Percentiles rank a stretch among this genome's conserved stretches.
Conservation (phyloP, 2,888 invertebrate species). For the Tachystola acroxantha region DNA sequence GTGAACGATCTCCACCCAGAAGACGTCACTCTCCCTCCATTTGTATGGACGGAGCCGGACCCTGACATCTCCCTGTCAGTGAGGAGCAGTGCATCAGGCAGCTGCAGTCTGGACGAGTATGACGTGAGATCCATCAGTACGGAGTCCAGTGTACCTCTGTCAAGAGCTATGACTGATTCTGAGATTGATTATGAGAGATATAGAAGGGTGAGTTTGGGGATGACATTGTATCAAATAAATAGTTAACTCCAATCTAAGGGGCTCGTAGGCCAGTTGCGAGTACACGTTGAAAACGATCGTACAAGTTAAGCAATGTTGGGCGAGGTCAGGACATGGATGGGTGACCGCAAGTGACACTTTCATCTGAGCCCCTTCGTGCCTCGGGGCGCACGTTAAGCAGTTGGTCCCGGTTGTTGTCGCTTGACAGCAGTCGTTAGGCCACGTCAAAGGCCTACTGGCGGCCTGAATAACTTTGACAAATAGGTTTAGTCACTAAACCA, state of each 20-base stretch:
- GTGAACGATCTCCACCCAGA: slow-evolving; percentile 60
- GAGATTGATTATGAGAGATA: slow-evolving; percentile 59
- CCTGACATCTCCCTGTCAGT: slow-evolving; percentile 22
- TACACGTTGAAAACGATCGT: no score
- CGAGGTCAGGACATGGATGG: no score
- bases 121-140: slow-evolving; percentile 37
- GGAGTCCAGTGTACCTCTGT: slow-evolving; percentile 51
- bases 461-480: no score
- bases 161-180: slow-evolving; percentile 64
- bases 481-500: no score
- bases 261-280: no score
- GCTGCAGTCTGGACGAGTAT: slow-evolving; percentile 29
- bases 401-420: no score
- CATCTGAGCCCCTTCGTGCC: no score
- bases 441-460: no score
- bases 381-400: no score
- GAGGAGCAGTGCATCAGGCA: slow-evolving; percentile 36
- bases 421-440: no score
- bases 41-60: slow-evolving; percentile 41
- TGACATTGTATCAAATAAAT: not conserved
- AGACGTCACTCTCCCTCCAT: slow-evolving; percentile 40
- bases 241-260: not conserved
- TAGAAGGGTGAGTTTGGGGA: slow-evolving; percentile 48
- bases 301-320: no score
- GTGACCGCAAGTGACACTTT: no score